These are phyloP conservation scores for Ormia ochracea DNA, from an alignment of 2,888 invertebrate species.

Conservation along the genomic window DNA sequence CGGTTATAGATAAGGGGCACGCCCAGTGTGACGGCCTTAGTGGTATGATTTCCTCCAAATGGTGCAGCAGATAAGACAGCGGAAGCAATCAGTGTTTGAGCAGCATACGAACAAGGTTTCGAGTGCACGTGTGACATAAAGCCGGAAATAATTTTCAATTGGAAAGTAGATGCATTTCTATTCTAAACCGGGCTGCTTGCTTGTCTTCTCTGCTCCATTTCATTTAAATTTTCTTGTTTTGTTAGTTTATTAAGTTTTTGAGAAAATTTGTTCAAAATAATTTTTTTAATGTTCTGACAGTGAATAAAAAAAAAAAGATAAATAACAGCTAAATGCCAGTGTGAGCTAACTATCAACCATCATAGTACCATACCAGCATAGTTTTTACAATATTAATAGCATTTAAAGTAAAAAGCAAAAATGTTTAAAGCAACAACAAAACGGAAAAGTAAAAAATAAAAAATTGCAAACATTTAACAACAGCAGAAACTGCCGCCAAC, in stretches of 20 bases:
- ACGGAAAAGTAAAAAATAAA: neutral
- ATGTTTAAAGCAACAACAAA: neutral
- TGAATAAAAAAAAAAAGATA: slow-evolving; percentile 20
- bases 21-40: neutral
- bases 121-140: too few relatives aligned
- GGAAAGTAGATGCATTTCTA: too few relatives aligned
- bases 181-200: neutral
- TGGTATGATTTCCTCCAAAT: neutral
- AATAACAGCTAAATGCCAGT: slow-evolving; percentile 6
- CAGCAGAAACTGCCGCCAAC: neutral
- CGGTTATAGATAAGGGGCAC: neutral
- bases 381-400: neutral
- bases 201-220: neutral
- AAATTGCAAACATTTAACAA: neutral
- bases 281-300: slow-evolving; percentile 20
- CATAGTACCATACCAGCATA: neutral
- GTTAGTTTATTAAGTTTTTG: slow-evolving; percentile 35
- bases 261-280: slow-evolving; percentile 12
- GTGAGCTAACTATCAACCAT: too few relatives aligned
- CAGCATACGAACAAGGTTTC: too few relatives aligned
- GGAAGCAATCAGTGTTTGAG: neutral
- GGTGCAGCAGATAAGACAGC: too few relatives aligned
- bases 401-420: slow-evolving; percentile 29
- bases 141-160: too few relatives aligned
- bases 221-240: neutral